These are phyloP conservation scores for Onychostoma macrolepis DNA, from an alignment of 2,113 vertebrate genomes.

Conservation along the genomic window DNA sequence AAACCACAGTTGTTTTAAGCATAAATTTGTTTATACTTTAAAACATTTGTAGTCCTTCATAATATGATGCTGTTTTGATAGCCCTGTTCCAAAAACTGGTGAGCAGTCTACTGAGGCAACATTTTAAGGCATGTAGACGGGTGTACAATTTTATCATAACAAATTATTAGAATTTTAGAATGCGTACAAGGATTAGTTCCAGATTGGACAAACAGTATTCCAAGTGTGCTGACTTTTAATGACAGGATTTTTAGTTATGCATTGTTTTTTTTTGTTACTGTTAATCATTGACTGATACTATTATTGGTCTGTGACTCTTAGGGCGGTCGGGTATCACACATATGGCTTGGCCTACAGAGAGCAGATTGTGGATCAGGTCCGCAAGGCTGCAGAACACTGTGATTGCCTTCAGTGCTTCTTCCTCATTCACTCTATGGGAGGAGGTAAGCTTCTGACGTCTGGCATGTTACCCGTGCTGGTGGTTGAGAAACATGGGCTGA, in stretches of 20 bases:
- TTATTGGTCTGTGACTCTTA: constrained; percentile 62
- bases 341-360: constrained; percentile 89
- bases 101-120: background rate
- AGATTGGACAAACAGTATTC: background rate
- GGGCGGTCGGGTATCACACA: constrained; percentile 90
- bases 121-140: background rate
- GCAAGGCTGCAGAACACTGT: constrained; percentile 89
- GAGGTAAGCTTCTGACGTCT: constrained; percentile 78
- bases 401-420: constrained; percentile 97
- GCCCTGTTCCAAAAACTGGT: background rate
- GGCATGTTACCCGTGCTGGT: background rate
- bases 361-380: constrained; percentile 86
- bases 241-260: background rate
- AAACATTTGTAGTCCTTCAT: background rate
- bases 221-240: background rate
- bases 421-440: constrained; percentile 97
- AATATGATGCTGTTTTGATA: background rate
- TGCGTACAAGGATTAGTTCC: background rate
- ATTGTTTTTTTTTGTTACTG: background rate
- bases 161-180: too few relatives aligned
- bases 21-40: background rate
- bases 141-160: background rate
- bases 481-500: background rate
- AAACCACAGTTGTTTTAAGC: too few relatives aligned
- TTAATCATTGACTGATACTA: background rate